A percentile compares a stretch with the other conserved stretches of the same genome.
These are phyloP conservation scores for Alcedo atthis DNA, from an alignment of 2,797 vertebrate species.

Conservation along the genomic window DNA sequence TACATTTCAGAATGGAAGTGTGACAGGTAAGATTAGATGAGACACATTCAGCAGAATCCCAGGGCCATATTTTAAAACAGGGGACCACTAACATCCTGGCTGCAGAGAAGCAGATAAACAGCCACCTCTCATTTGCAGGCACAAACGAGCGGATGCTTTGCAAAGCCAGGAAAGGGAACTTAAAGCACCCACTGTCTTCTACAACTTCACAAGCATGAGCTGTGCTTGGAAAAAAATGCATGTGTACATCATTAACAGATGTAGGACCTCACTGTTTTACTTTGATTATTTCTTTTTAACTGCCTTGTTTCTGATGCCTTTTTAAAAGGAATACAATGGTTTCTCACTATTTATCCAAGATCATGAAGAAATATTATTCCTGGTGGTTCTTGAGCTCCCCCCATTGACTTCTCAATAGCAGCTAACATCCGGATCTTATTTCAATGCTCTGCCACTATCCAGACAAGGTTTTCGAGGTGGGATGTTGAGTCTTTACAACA, in stretches of 20 bases:
- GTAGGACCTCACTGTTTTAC: conserved; percentile 18
- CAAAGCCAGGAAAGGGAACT: conserved; percentile 5
- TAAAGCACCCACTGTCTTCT: not conserved
- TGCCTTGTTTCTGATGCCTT: conserved; percentile 6
- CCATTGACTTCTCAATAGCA: conserved; percentile 35
- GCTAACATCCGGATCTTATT: not conserved
- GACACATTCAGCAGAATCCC: not conserved
- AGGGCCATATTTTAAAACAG: not conserved
- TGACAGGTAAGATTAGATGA: not conserved
- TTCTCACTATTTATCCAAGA: not conserved
- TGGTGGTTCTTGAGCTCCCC: conserved; percentile 57
- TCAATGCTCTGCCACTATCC: not conserved
- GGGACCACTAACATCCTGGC: not conserved
- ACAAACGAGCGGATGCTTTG: conserved; percentile 41
- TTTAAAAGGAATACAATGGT: not conserved
- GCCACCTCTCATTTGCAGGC: not conserved
- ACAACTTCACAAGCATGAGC: conserved; percentile 18
- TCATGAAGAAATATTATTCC: conserved; percentile 24
- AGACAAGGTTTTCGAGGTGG: conserved; percentile 3
- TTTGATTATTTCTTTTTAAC: conserved; percentile 50
- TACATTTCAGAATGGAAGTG: not conserved
- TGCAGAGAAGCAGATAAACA: not conserved
- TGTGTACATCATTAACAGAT: conserved; percentile 14
- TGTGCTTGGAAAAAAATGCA: conserved; percentile 16
- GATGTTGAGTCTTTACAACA: not conserved